Base-by-base conservation (phyloP, 2,888 invertebrate species). In the Yponomeuta cagnagella region DNA sequence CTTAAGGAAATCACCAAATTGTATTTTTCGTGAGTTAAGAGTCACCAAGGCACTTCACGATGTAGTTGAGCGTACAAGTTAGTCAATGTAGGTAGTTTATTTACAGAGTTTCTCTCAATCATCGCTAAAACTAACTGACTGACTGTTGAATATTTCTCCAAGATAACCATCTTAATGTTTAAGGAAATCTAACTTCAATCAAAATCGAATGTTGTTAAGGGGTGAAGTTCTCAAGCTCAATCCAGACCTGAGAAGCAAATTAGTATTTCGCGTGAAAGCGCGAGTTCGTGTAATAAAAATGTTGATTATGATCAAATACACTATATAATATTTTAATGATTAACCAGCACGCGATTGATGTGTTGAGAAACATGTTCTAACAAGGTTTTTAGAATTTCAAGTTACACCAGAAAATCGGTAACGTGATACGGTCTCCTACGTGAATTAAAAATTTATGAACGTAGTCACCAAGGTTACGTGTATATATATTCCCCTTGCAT, bases 251-350 rank as follows among this genome's bases (percentile, higher is more conserved):
- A 85, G 84, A 84, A 81, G 78, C 78, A 84, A 84, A 90, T 86
- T 81, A 81, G 80, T 74, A 75, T 75, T 79, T 88, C 82, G 89
- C 88, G 87, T 88, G 33, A 33, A 33, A 6, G 8, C 43, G 43
- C 9, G 5, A 43, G 83, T 82, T 82, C 79, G 80, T 77, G 52
- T 83, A 82, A 82, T 67, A 63, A 66, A 70, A 69, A 69, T 71
- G 52, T 67, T 10, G 37, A 37, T 37, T 37, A n/a, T 68, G 10
- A 68, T 6, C 1, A 68, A 43, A 68, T 37, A 68, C 23, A 66
- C n/a, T 23, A 23, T 23, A 23, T 23, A 23, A 31, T 68, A 43
- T 48, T 48, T 68, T 68, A 37, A 48, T 68, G 12, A 48, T 15
- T 10, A 10, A 5, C 31, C 23, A 68, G 68, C 48, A 68, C 68